Evolutionary conservation across 2,113 vertebrate species (phyloP).

Genomic region (Odocoileus hemionus): DNA sequence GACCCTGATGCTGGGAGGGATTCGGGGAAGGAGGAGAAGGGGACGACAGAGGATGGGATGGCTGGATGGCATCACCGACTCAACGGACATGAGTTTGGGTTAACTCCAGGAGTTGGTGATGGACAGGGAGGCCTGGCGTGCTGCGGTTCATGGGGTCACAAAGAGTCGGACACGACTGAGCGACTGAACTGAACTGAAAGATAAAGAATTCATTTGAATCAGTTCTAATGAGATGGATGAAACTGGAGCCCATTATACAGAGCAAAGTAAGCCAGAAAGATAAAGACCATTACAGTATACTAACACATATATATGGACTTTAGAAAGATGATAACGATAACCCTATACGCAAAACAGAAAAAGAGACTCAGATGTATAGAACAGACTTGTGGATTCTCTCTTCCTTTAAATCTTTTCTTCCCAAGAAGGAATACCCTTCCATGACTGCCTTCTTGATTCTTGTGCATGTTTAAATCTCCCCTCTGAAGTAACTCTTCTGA

Average conservation of each 20-base stretch:
- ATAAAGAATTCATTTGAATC: no score
- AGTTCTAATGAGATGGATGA: no score
- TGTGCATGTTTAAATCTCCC: background rate
- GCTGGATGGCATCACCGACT: background rate
- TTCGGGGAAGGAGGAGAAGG: background rate
- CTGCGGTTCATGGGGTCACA: fast-evolving
- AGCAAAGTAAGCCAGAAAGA: no score
- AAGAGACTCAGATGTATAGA: no score
- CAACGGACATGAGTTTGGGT: background rate
- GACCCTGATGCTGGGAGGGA: background rate
- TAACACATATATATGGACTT: no score
- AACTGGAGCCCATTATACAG: no score
- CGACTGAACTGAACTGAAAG: background rate
- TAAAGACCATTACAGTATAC: no score
- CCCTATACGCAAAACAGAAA: no score
- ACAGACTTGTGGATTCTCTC: no score
- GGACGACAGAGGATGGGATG: background rate
- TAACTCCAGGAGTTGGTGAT: no score
- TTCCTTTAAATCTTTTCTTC: background rate
- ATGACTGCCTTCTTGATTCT: background rate
- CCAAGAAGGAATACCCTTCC: background rate
- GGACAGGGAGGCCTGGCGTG: background rate
- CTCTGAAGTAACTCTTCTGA: background rate
- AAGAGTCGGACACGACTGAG: fast-evolving
- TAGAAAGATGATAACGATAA: no score